Conservation (phyloP, 2,888 invertebrate species). For the Muscina levida region DNA sequence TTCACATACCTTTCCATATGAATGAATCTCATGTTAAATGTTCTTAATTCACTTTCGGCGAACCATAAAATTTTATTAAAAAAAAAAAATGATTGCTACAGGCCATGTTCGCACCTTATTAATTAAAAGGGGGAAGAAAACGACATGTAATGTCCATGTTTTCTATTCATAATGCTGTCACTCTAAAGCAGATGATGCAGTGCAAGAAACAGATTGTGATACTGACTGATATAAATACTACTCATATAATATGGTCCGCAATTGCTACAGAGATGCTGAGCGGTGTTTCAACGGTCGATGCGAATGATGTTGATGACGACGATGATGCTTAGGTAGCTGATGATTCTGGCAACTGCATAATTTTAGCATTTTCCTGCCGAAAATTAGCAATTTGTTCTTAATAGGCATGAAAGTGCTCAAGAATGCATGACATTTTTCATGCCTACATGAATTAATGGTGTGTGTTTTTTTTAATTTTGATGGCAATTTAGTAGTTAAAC, state of each 20-base stretch:
- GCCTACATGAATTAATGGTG: constrained; percentile 15
- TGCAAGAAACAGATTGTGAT: background rate
- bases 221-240: background rate
- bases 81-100: background rate
- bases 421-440: constrained; percentile 52
- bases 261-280: no score
- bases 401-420: constrained; percentile 47
- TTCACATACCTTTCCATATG: no score
- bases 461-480: no score
- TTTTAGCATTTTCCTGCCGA: background rate
- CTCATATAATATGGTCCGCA: background rate
- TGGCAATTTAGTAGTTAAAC: no score
- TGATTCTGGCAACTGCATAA: background rate
- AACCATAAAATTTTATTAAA: background rate
- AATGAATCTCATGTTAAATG: no score
- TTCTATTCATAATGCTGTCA: background rate
- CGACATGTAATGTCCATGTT: background rate
- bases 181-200: background rate
- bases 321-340: background rate
- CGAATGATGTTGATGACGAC: background rate
- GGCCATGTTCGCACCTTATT: constrained; percentile 2
- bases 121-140: background rate
- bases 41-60: no score
- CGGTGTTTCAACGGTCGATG: no score
- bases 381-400: constrained; percentile 24